Base-by-base conservation (phyloP, 1,140 invertebrate genomes). In the Drosophila chauvacae region DNA sequence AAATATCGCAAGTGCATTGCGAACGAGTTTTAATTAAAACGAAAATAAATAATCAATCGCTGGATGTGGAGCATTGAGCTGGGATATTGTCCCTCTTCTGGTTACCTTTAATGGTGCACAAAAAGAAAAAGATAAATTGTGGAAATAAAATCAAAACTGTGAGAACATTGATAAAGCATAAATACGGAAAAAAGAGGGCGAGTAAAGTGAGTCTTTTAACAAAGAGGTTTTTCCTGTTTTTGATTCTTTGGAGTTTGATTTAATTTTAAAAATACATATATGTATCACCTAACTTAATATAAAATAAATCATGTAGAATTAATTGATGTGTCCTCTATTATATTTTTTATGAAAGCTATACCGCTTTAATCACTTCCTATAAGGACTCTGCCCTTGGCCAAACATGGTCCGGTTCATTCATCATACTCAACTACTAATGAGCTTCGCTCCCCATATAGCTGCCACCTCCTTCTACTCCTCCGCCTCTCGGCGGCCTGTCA, bases 351-450 rank as follows among this genome's bases (percentile, higher is more conserved):
- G 16, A 16, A 9, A 23, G 7, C 16, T 16, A 23, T n/a, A 7
- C 7, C 14, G n/a, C 41, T 74, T 66, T 66, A 69, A 65, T 33
- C 65, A 47, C 51, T 45, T 42, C 37, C 44, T 23, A 51, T 60
- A 30, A 72, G 35, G 44, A 53, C 47, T 28, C 30, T 69, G 59
- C 13, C 20, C 62, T n/a, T 58, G 65, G 51, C 44, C 80, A 79
- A 82, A 83, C 80, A 79, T 50, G 53, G 50, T 81, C 58, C 59
- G 45, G 59, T 68, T 73, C 83, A 86, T 86, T 83, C 70, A 86
- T 86, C 83, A 86, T 86, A 77, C 86, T 87, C 80, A 73, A 68
- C 58, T 55, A 26, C 83, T 76, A 88, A 88, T 83, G 84, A 80
- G 78, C 76, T 82, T 56, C 61, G 75, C 62, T 82, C 42, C 61